Percentiles rank a stretch among this genome's conserved stretches.
Evolutionary conservation across 1,140 invertebrate species (phyloP).

Genomic region (Platyscapa corneri): DNA sequence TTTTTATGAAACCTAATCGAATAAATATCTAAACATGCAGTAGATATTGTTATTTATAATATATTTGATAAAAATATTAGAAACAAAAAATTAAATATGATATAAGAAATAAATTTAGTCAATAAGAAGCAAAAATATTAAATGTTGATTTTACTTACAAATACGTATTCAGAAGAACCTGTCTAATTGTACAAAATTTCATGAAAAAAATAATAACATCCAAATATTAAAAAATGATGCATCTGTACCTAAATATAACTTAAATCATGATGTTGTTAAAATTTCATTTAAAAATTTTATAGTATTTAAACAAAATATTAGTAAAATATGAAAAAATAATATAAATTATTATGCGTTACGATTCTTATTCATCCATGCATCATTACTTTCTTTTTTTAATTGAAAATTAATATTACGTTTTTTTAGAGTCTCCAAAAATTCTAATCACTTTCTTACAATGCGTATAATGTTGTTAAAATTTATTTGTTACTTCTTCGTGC

Average conservation of each 20-base stretch:
- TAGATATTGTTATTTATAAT: not conserved
- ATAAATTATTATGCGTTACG: constrained; percentile 71
- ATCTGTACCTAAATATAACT: constrained; percentile 57
- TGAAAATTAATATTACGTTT: not conserved
- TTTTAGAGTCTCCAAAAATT: not conserved
- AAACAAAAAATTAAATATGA: not conserved
- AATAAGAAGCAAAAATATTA: constrained; percentile 36
- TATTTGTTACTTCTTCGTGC: constrained; percentile 6
- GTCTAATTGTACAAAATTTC: constrained; percentile 44
- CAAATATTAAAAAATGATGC: constrained; percentile 51
- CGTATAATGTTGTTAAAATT: constrained; percentile 19
- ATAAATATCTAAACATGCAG: constrained; percentile 2
- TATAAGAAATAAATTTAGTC: constrained; percentile 4
- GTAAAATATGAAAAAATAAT: constrained; percentile 64
- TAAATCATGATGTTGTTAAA: constrained; percentile 49
- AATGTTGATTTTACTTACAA: not conserved
- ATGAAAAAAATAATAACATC: not conserved
- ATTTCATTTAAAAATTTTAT: constrained; percentile 71
- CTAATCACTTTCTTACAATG: not conserved
- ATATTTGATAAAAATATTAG: too few species aligned
- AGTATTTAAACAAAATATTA: constrained; percentile 53
- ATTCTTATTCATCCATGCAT: constrained; percentile 58
- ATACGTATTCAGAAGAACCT: not conserved
- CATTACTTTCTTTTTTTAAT: constrained; percentile 30
- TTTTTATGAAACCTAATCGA: not conserved